These are phyloP conservation scores for Marcusenius ussheri DNA, from an alignment of 2,113 vertebrate genomes.

Conservation along the genomic window DNA sequence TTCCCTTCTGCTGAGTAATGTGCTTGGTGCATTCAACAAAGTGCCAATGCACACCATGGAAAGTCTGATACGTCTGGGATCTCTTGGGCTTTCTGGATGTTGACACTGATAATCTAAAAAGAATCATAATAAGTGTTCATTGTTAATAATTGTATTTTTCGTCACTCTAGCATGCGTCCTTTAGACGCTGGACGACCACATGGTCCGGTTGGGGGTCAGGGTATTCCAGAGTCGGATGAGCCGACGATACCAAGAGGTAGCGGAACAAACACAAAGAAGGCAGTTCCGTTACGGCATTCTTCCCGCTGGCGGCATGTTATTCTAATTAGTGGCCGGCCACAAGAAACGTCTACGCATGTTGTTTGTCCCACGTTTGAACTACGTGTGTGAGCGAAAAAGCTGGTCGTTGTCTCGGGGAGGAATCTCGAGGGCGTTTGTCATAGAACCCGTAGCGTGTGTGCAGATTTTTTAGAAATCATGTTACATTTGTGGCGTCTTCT, in stretches of 20 bases:
- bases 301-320: conserved; percentile 19
- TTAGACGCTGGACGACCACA: background rate
- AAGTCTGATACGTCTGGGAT: background rate
- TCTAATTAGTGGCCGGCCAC: conserved; percentile 25
- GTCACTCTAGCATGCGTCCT: background rate
- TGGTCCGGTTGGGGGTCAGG: background rate
- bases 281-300: conserved; percentile 20
- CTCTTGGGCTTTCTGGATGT: background rate
- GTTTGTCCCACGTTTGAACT: conserved; percentile 13
- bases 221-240: background rate
- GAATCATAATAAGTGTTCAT: background rate
- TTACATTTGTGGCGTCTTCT: background rate
- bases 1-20: background rate
- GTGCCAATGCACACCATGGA: background rate
- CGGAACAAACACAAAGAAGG: conserved; percentile 16
- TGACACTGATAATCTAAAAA: background rate
- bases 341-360: conserved; percentile 16
- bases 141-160: background rate
- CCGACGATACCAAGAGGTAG: background rate
- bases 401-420: background rate
- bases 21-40: background rate
- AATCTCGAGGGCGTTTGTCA: background rate
- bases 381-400: background rate
- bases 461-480: background rate
- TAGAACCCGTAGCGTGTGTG: background rate